phyloP scores from a whole-genome alignment of 2,888 invertebrate genomes.

The Pristionchus fissidentatus region DNA sequence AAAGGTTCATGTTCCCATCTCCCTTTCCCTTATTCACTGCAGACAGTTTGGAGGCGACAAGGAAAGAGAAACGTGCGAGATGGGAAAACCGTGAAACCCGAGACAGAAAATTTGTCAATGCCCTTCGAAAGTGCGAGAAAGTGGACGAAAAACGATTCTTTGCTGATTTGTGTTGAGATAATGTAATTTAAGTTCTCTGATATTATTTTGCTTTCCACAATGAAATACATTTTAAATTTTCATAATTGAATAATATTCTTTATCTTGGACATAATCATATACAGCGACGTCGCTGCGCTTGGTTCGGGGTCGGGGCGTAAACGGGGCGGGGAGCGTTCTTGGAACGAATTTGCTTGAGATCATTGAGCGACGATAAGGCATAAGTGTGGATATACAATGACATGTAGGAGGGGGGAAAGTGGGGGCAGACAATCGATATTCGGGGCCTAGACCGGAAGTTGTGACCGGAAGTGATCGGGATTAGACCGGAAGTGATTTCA shows the following conservation, averaged over 20 bases:
- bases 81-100: not conserved
- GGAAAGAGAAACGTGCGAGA: not conserved
- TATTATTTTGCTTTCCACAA: not conserved
- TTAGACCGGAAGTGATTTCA: not conserved
- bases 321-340: not conserved
- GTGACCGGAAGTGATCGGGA: not conserved
- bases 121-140: not conserved
- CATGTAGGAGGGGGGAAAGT: not conserved
- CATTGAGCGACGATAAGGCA: not conserved
- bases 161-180: not conserved
- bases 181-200: not conserved
- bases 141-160: not conserved
- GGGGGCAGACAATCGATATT: not conserved
- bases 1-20: not conserved
- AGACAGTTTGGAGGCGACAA: not conserved
- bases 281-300: slow-evolving; percentile 14
- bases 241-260: no score
- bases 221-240: not conserved
- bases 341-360: not conserved
- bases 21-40: not conserved
- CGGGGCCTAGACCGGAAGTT: not conserved
- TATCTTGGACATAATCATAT: slow-evolving; percentile 16
- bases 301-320: not conserved
- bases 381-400: not conserved
- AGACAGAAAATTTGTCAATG: not conserved